Conservation (phyloP, 2,888 invertebrate species). For the Fragum sueziense region DNA sequence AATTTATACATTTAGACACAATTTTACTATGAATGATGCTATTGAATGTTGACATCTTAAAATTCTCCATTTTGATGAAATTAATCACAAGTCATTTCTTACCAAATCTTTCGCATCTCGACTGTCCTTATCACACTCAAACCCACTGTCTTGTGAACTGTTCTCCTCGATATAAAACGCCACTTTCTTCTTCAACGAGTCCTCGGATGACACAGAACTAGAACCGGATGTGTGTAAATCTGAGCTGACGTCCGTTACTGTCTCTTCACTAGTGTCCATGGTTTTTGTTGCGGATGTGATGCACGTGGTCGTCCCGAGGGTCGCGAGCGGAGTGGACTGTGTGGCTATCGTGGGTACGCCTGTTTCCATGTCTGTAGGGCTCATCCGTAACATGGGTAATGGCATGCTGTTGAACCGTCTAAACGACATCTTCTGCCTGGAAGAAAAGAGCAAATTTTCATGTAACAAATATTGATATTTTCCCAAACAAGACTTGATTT, state of each 20-base stretch:
- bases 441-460: not conserved
- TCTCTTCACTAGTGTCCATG: constrained; percentile 36
- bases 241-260: constrained; percentile 37
- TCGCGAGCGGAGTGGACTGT: constrained; percentile 43
- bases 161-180: constrained; percentile 68
- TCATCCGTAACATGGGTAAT: constrained; percentile 64
- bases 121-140: constrained; percentile 72
- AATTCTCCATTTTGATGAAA: too few relatives aligned
- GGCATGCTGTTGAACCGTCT: constrained; percentile 74
- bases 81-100: too few relatives aligned
- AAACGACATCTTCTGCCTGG: constrained; percentile 74
- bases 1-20: too few relatives aligned
- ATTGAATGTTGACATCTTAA: too few relatives aligned
- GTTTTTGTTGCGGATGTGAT: constrained; percentile 19
- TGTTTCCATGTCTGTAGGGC: constrained; percentile 51
- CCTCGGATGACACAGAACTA: not conserved
- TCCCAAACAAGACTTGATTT: too few relatives aligned
- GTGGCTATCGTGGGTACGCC: constrained; percentile 25
- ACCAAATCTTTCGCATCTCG: constrained; percentile 54
- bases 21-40: too few relatives aligned
- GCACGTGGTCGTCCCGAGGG: constrained; percentile 1
- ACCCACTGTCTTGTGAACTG: constrained; percentile 79
- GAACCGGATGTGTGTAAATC: constrained; percentile 26
- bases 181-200: constrained; percentile 28
- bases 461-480: too few relatives aligned